A percentile compares a stretch with the other conserved stretches of the same genome.
Conservation (phyloP, 2,113 vertebrate genomes). For the Pseudorectes ferrugineus region DNA sequence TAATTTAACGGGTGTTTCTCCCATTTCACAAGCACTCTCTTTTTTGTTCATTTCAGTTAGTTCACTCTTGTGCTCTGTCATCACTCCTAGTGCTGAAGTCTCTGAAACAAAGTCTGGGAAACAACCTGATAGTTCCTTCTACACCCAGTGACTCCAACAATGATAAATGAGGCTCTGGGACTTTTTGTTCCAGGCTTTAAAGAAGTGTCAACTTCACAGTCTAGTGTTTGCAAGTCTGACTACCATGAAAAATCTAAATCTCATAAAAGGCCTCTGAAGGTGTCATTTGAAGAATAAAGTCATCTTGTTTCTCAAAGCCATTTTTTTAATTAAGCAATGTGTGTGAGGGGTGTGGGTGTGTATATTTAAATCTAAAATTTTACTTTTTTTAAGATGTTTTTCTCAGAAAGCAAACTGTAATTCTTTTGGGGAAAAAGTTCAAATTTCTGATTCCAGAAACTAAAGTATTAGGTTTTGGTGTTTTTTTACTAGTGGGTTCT, state of each 20-base stretch:
- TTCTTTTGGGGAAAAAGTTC: not conserved
- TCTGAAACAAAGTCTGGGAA: not conserved
- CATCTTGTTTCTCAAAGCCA: not conserved
- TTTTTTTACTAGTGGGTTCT: not conserved
- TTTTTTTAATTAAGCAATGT: not conserved
- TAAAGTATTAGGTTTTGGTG: no score
- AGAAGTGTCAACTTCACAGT: not conserved
- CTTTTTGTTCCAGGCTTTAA: not conserved
- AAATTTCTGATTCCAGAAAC: not conserved
- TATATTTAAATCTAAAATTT: not conserved
- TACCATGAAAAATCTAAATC: not conserved
- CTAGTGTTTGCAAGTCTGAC: not conserved
- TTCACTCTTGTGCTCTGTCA: not conserved
- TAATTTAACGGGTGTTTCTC: not conserved
- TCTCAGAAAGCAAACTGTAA: not conserved
- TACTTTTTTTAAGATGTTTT: no score
- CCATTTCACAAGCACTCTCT: not conserved
- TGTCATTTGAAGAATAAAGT: not conserved
- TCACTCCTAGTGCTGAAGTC: not conserved
- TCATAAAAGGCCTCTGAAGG: not conserved
- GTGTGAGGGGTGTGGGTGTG: rapidly evolving
- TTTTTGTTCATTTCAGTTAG: not conserved
- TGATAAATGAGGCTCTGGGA: not conserved
- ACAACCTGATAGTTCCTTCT: not conserved
- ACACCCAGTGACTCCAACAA: not conserved